Percentiles rank a stretch among this genome's conserved stretches.
Conservation (phyloP, 1,140 invertebrate species). For the Ylistrum balloti region DNA sequence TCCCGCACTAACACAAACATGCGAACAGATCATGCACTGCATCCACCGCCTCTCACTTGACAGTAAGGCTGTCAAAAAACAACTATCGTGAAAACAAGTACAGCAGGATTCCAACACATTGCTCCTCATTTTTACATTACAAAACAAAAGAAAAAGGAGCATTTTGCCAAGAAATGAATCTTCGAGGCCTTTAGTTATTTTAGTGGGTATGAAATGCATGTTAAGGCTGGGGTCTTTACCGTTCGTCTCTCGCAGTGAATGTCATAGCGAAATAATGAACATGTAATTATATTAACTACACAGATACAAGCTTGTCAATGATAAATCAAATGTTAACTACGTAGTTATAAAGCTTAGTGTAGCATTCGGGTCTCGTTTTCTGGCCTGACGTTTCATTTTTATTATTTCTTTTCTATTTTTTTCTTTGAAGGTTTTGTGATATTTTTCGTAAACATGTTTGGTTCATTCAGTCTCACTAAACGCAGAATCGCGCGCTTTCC, state of each 20-base stretch:
- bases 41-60: background rate
- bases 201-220: background rate
- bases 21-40: background rate
- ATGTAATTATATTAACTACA: background rate
- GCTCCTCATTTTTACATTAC: background rate
- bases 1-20: background rate
- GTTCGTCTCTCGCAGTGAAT: no score
- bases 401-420: no score
- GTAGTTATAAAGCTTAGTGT: no score
- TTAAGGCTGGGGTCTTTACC: background rate
- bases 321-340: background rate
- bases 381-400: no score
- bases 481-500: no score
- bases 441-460: no score
- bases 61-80: background rate
- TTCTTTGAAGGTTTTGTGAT: background rate
- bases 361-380: no score
- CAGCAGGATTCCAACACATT: conserved; percentile 9
- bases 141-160: background rate
- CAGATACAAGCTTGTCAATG: background rate
- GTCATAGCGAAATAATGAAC: no score
- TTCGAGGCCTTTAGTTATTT: background rate
- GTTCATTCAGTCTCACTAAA: no score
- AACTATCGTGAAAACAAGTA: background rate
- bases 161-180: background rate